A percentile compares a stretch with the other conserved stretches of the same genome.
phyloP scores from a whole-genome alignment of 2,888 invertebrate genomes.

The Carterocephalus palaemon region DNA sequence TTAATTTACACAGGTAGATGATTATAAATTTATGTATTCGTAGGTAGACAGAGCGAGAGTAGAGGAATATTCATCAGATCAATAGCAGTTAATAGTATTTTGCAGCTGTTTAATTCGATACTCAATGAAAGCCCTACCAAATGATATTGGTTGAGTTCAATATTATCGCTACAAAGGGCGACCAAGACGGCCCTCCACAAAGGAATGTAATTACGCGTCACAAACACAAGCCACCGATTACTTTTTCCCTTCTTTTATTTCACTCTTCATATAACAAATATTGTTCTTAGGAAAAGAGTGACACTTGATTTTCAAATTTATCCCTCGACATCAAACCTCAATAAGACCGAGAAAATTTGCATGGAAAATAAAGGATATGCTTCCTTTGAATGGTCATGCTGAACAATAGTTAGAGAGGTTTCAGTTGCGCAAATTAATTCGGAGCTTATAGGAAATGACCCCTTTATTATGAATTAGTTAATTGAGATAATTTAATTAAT shows the following conservation, averaged over 20 bases:
- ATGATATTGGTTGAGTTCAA: conserved; percentile 5
- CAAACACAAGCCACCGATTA: conserved; percentile 49
- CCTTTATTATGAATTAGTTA: background rate
- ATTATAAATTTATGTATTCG: background rate
- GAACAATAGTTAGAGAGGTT: background rate
- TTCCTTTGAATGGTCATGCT: background rate
- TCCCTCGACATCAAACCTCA: background rate
- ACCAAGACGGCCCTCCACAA: conserved; percentile 46
- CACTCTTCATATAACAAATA: conserved; percentile 24
- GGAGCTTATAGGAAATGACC: background rate
- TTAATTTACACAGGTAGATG: background rate
- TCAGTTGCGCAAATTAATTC: conserved; percentile 3
- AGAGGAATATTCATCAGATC: too few species aligned
- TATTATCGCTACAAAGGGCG: conserved; percentile 17
- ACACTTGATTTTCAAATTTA: background rate
- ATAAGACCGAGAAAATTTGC: background rate
- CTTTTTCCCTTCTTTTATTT: conserved; percentile 40
- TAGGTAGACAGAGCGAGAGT: background rate
- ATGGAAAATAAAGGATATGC: background rate
- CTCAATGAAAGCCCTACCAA: conserved; percentile 2
- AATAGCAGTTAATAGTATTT: too few species aligned
- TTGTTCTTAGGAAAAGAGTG: background rate
- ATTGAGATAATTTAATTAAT: too few species aligned
- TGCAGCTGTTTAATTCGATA: too few species aligned
- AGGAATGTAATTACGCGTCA: conserved; percentile 70